These are phyloP conservation scores for Adineta ricciae DNA, from an alignment of 2,888 invertebrate species.

Conservation along the genomic window DNA sequence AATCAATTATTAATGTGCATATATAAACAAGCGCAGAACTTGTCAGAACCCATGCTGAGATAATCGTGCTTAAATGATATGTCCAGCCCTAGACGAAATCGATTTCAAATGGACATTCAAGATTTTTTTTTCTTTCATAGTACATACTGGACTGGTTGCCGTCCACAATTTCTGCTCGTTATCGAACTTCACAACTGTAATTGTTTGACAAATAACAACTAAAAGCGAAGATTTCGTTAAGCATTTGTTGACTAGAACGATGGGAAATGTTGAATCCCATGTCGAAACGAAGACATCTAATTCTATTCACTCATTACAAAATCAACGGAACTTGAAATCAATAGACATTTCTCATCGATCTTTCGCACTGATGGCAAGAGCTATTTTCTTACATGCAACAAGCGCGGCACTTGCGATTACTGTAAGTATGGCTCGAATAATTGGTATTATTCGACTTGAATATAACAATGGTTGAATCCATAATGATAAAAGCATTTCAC, in stretches of 20 bases:
- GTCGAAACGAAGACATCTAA: no score
- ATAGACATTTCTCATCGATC: no score
- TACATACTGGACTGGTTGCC: neutral
- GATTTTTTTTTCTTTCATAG: no score
- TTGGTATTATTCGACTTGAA: neutral
- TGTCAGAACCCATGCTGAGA: conserved; percentile 6
- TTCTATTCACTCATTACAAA: no score
- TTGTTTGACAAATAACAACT: conserved; percentile 2
- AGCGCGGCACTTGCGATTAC: neutral
- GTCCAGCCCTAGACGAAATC: neutral
- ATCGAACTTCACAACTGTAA: neutral
- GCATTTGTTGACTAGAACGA: no score
- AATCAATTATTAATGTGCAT: conserved; percentile 4
- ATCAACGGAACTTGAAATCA: no score
- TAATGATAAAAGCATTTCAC: conserved; percentile 18
- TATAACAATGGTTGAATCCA: conserved; percentile 16
- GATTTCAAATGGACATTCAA: no score
- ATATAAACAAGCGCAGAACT: neutral
- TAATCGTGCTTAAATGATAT: neutral
- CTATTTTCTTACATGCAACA: neutral
- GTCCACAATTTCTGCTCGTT: neutral
- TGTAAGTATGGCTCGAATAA: neutral
- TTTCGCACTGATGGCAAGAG: no score
- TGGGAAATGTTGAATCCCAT: no score
- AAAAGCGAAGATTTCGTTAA: no score